Evolutionary conservation across 2,888 invertebrate genomes (phyloP).

Genomic region (Papilio elwesi): DNA sequence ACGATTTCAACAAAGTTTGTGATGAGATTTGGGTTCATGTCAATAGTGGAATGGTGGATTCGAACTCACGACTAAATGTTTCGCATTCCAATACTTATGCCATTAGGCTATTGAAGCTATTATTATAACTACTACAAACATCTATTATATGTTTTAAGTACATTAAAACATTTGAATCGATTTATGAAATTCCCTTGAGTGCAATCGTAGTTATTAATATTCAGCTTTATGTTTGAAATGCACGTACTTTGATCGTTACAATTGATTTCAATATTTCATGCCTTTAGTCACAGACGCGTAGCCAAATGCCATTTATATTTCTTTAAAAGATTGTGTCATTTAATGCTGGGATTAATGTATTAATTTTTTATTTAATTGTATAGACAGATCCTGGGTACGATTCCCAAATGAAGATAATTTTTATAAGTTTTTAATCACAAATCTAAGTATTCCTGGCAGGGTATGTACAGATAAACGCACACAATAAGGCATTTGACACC

Average conservation of each 20-base stretch:
- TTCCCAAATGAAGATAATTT: no score
- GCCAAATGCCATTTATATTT: neutral
- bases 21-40: no score
- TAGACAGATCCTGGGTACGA: no score
- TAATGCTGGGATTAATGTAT: neutral
- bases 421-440: no score
- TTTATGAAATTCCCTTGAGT: constrained; percentile 9
- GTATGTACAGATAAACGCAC: no score
- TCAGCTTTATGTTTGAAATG: constrained; percentile 3
- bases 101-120: neutral
- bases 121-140: constrained; percentile 6
- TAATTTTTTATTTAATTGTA: neutral
- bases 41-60: no score
- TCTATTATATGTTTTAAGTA: neutral
- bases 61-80: neutral
- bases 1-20: no score
- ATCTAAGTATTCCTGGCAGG: no score
- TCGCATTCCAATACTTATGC: neutral
- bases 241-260: constrained; percentile 12
- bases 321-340: neutral
- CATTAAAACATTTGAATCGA: constrained; percentile 18
- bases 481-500: no score
- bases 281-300: constrained; percentile 13
- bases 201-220: constrained; percentile 19
- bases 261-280: constrained; percentile 17